These are phyloP conservation scores for Puntigrus tetrazona DNA, from an alignment of 2,113 vertebrate species.

Conservation along the genomic window DNA sequence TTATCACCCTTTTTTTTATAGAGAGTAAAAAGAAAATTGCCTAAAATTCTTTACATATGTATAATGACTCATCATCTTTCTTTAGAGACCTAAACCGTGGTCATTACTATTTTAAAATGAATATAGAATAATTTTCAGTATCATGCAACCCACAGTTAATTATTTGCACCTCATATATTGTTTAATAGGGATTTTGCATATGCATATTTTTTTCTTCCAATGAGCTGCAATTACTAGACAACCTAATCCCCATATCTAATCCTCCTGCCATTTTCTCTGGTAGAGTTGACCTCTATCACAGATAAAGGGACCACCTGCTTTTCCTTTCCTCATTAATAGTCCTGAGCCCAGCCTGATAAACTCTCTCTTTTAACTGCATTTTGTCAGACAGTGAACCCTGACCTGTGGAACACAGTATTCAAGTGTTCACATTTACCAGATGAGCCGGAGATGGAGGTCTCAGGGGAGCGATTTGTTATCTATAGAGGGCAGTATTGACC, in stretches of 20 bases:
- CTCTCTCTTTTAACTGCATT: conserved; percentile 53
- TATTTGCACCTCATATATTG: conserved; percentile 69
- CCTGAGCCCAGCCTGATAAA: conserved; percentile 62
- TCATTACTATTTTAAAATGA: background rate
- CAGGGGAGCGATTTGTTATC: conserved; percentile 35
- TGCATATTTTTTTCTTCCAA: conserved; percentile 62
- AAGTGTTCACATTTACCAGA: conserved; percentile 35
- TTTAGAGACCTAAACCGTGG: background rate
- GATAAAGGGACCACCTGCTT: conserved; percentile 69
- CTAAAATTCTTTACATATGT: background rate
- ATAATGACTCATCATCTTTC: background rate
- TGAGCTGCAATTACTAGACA: conserved; percentile 68
- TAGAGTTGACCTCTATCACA: conserved; percentile 69
- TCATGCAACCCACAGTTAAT: conserved; percentile 56
- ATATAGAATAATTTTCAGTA: conserved; percentile 61
- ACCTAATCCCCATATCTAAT: conserved; percentile 71
- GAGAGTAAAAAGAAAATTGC: background rate
- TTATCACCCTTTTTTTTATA: background rate
- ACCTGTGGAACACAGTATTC: conserved; percentile 42
- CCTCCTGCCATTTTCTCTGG: conserved; percentile 64
- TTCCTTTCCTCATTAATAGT: conserved; percentile 56
- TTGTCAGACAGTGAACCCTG: conserved; percentile 46
- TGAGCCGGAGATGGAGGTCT: conserved; percentile 17
- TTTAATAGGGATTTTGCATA: conserved; percentile 65
- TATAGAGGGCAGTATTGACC: conserved; percentile 61